These are phyloP conservation scores for Taxidea taxus DNA, from an alignment of 2,113 vertebrate species.

Conservation along the genomic window DNA sequence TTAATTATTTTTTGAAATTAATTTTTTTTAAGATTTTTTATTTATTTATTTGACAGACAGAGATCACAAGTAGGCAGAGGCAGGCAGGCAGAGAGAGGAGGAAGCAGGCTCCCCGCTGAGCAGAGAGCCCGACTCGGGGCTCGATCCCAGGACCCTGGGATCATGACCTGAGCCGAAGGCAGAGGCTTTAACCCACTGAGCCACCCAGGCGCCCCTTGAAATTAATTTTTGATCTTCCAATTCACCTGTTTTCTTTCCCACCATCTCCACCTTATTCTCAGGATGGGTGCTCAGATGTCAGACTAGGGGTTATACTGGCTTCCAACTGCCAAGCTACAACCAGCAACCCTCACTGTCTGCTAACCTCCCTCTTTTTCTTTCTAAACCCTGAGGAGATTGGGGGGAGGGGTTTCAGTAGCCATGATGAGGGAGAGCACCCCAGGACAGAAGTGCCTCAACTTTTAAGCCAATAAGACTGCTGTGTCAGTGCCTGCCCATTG, in stretches of 20 bases:
- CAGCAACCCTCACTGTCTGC: neutral
- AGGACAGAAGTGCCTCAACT: too few relatives aligned
- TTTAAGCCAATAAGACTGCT: neutral
- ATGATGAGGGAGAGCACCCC: neutral
- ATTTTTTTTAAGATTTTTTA: too few relatives aligned
- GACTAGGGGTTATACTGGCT: neutral
- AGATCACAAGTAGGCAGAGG: too few relatives aligned
- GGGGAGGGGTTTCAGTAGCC: neutral
- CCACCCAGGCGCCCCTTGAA: too few relatives aligned
- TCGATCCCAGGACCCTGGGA: too few relatives aligned
- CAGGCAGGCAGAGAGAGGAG: too few relatives aligned
- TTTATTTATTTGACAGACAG: too few relatives aligned
- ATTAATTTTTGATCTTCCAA: neutral
- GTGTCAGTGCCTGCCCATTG: rapidly evolving
- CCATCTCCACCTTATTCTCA: neutral
- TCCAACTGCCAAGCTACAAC: neutral
- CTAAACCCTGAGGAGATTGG: neutral
- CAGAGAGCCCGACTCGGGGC: too few relatives aligned
- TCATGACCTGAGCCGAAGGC: too few relatives aligned
- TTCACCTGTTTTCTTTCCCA: neutral
- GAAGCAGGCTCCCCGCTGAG: too few relatives aligned
- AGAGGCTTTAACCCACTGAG: too few relatives aligned
- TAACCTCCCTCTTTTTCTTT: neutral
- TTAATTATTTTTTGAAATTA: too few relatives aligned
- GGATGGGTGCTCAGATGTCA: neutral